Percentiles rank a stretch among this genome's conserved stretches.
phyloP scores from a whole-genome alignment of 2,113 vertebrate genomes.

The Pipa parva region DNA sequence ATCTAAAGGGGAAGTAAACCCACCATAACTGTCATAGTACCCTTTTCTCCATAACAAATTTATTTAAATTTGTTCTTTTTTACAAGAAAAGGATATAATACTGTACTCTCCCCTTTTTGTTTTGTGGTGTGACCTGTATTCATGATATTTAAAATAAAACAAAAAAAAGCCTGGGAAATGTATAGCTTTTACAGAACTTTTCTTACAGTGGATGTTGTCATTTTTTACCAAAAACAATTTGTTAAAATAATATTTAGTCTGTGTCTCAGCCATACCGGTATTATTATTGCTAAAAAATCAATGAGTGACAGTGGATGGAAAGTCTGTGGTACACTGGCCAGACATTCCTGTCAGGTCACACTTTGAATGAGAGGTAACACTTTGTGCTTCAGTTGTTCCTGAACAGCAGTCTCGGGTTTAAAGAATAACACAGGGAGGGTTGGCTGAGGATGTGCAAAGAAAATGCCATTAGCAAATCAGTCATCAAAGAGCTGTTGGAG shows the following conservation, averaged over 20 bases:
- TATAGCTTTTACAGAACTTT: background rate
- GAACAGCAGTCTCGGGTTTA: slow-evolving; percentile 21
- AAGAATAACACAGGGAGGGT: slow-evolving; percentile 19
- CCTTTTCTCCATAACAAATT: too few relatives aligned
- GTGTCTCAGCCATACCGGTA: background rate
- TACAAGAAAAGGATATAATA: too few relatives aligned
- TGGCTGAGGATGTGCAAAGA: slow-evolving; percentile 5
- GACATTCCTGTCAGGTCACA: slow-evolving; percentile 31
- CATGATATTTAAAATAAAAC: too few relatives aligned
- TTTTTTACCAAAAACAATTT: background rate
- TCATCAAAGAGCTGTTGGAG: slow-evolving; percentile 7
- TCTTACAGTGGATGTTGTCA: background rate
- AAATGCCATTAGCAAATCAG: slow-evolving; percentile 22
- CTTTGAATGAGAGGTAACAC: slow-evolving; percentile 23
- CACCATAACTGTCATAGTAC: too few relatives aligned
- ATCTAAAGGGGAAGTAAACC: too few relatives aligned
- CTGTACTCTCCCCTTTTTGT: too few relatives aligned
- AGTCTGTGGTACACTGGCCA: slow-evolving; percentile 7
- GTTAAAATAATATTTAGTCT: slow-evolving; percentile 1
- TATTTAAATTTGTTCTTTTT: too few relatives aligned
- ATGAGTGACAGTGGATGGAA: slow-evolving; percentile 13
- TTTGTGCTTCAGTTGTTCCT: slow-evolving; percentile 7
- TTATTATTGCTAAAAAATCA: background rate
- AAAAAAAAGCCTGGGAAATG: too few relatives aligned
- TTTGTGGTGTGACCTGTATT: too few relatives aligned